Percentiles rank a stretch among this genome's conserved stretches.
phyloP scores from a whole-genome alignment of 2,888 invertebrate genomes.

The Tridacna gigas region DNA sequence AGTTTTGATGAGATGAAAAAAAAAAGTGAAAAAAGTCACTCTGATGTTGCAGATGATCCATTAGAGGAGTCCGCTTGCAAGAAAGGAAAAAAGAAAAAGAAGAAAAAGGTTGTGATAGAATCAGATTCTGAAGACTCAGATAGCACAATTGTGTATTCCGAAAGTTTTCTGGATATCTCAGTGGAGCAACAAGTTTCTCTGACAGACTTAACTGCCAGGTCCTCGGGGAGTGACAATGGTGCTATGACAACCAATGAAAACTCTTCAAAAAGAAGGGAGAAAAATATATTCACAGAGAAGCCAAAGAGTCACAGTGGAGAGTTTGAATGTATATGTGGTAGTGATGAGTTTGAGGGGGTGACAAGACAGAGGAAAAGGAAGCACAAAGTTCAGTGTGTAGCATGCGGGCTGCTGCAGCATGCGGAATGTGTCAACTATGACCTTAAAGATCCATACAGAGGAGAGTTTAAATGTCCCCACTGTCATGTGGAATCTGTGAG shows the following conservation, averaged over 20 bases:
- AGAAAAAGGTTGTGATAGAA: constrained; percentile 14
- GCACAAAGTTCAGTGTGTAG: constrained; percentile 86
- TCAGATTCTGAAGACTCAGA: constrained; percentile 33
- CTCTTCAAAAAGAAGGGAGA: background rate
- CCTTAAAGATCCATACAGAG: constrained; percentile 79
- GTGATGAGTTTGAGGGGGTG: constrained; percentile 77
- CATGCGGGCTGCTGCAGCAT: constrained; percentile 89
- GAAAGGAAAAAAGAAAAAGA: constrained; percentile 21
- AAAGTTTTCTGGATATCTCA: background rate
- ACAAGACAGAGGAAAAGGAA: constrained; percentile 81
- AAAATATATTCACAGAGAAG: constrained; percentile 58
- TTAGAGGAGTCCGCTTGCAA: background rate
- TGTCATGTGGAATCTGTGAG: constrained; percentile 87
- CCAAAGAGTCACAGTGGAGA: constrained; percentile 44
- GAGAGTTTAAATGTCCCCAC: constrained; percentile 88
- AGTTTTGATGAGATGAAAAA: too few relatives aligned
- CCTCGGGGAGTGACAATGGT: background rate
- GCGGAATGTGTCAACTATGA: constrained; percentile 87
- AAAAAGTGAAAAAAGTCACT: background rate
- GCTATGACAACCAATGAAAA: background rate
- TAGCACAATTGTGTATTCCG: constrained; percentile 8
- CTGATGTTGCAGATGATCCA: constrained; percentile 13
- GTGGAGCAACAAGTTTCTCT: too few relatives aligned
- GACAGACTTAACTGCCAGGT: too few relatives aligned
- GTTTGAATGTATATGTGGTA: constrained; percentile 86